Conservation (phyloP, 2,113 vertebrate genomes). For the Strix aluco region DNA sequence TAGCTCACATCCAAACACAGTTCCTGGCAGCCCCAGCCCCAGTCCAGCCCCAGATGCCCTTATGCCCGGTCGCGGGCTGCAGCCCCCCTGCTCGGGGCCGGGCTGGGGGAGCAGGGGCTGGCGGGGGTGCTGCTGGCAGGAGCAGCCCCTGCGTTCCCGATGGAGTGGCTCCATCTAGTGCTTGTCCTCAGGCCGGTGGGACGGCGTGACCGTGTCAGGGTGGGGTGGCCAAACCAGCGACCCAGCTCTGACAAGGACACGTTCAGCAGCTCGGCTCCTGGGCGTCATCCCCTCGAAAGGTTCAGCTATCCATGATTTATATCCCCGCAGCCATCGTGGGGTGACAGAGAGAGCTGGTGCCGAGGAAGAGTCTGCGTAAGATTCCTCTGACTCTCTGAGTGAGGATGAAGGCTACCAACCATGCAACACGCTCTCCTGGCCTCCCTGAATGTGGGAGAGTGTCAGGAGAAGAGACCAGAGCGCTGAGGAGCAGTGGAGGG, state of each 20-base stretch:
- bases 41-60: no score
- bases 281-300: neutral
- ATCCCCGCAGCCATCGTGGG: neutral
- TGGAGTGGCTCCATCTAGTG: neutral
- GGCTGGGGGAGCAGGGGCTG: neutral
- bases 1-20: accelerated
- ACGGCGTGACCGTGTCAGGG: accelerated
- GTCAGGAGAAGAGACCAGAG: neutral
- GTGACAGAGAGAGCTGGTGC: neutral
- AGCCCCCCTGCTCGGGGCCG: neutral
- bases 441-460: no score
- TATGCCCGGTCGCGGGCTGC: neutral
- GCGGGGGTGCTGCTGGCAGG: neutral
- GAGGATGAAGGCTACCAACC: neutral
- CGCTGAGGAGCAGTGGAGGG: neutral
- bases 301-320: neutral
- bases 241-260: neutral
- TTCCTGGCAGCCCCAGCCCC: neutral
- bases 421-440: neutral
- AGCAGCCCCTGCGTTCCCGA: neutral
- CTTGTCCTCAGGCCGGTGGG: neutral
- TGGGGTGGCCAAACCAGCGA: neutral
- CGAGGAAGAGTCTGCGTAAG: neutral
- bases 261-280: neutral
- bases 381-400: neutral